A percentile compares a stretch with the other conserved stretches of the same genome.
Conservation (phyloP, 2,797 vertebrate species). For the Poeciliopsis paucimaculata region DNA sequence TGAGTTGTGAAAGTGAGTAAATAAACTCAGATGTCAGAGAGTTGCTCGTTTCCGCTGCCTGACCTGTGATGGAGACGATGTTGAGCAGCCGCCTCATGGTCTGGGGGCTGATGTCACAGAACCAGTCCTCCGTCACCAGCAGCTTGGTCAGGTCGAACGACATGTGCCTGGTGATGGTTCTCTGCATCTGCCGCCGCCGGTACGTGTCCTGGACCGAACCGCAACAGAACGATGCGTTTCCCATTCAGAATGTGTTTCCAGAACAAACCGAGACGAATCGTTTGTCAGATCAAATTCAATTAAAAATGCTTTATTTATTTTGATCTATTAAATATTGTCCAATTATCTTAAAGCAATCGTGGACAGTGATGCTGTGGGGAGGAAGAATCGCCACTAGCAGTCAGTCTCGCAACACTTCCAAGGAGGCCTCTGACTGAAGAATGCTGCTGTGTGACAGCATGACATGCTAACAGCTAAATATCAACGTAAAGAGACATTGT, state of each 20-base stretch:
- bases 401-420: background rate
- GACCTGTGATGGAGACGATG: conserved; percentile 97
- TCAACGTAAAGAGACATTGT: background rate
- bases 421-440: background rate
- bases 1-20: no score
- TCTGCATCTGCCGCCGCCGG: conserved; percentile 93
- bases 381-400: background rate
- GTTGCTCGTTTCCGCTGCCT: conserved; percentile 5
- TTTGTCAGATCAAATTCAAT: no score
- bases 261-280: no score
- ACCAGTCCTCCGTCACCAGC: conserved; percentile 98
- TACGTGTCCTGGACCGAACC: conserved; percentile 90
- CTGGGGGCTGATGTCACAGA: conserved; percentile 99
- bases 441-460: background rate
- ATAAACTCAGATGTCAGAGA: no score
- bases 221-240: conserved; percentile 8
- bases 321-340: background rate
- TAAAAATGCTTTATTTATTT: background rate
- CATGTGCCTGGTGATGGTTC: conserved; percentile 95
- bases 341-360: background rate
- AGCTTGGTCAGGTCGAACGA: conserved; percentile 98
- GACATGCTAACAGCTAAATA: no score
- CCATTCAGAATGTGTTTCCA: no score
- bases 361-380: background rate
- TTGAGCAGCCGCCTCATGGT: conserved; percentile 97